Conservation (phyloP, 2,888 invertebrate species). For the Helobdella robusta region DNA sequence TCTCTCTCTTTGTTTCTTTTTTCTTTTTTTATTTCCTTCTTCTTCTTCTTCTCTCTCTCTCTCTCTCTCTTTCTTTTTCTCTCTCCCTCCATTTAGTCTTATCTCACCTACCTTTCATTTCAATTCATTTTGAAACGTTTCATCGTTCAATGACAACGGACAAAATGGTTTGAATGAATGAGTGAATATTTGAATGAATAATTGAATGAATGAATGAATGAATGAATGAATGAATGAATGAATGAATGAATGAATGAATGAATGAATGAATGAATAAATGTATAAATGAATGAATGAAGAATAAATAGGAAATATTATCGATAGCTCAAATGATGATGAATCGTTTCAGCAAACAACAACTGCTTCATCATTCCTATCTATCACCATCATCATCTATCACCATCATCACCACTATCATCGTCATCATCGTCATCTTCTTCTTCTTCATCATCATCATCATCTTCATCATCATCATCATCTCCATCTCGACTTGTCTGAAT, state of each 20-base stretch:
- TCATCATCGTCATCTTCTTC: slow-evolving; percentile 3
- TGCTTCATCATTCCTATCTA: background rate
- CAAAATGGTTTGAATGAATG: too few relatives aligned
- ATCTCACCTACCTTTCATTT: background rate
- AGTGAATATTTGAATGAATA: too few relatives aligned
- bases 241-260: too few relatives aligned
- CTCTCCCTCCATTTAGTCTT: background rate
- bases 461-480: slow-evolving; percentile 9
- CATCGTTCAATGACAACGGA: too few relatives aligned
- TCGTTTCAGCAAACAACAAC: too few relatives aligned
- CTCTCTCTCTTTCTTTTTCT: background rate
- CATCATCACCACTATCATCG: background rate
- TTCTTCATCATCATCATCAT: background rate
- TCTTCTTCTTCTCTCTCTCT: background rate
- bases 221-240: too few relatives aligned
- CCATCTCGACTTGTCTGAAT: background rate
- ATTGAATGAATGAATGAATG: too few relatives aligned
- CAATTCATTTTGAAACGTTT: too few relatives aligned
- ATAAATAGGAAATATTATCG: too few relatives aligned
- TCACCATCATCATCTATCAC: background rate
- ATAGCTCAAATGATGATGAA: too few relatives aligned
- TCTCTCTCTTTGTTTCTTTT: slow-evolving; percentile 13
- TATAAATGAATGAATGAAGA: too few relatives aligned
- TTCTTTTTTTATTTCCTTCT: background rate
- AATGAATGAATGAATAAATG: too few relatives aligned